Evolutionary conservation across 1,140 invertebrate species (phyloP).

Genomic region (Dendroctonus ponderosae): DNA sequence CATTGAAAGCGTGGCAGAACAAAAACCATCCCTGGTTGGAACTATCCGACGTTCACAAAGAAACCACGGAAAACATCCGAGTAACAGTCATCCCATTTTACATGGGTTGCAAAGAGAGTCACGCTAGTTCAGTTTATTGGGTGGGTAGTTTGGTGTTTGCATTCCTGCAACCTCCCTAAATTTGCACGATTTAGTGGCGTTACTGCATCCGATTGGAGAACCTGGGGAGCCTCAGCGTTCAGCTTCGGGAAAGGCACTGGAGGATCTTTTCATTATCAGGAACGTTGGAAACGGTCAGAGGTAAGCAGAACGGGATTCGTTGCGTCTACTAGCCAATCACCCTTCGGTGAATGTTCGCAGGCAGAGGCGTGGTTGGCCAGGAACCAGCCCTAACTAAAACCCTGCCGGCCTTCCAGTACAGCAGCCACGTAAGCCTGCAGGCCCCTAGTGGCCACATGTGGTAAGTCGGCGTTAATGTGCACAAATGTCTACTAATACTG

Average conservation of each 20-base stretch:
- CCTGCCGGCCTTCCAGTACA: conserved; percentile 95
- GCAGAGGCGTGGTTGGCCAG: conserved; percentile 91
- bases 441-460: conserved; percentile 99
- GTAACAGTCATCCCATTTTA: conserved; percentile 98
- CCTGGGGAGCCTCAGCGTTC: conserved; percentile 82
- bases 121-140: conserved; percentile 89
- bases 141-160: conserved; percentile 53
- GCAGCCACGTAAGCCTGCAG: conserved; percentile 93
- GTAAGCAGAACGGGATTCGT: conserved; percentile 6
- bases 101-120: conserved; percentile 89
- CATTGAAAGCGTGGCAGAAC: conserved; percentile 91
- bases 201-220: conserved; percentile 97
- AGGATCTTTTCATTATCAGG: conserved; percentile 93
- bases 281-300: conserved; percentile 91
- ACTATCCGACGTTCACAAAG: conserved; percentile 94
- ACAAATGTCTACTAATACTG: background rate
- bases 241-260: conserved; percentile 94
- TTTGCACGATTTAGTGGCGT: conserved; percentile 70
- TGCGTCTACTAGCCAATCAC: background rate
- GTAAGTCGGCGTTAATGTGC: conserved; percentile 53
- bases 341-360: conserved; percentile 11
- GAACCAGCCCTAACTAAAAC: conserved; percentile 86
- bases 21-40: conserved; percentile 97
- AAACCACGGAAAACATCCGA: conserved; percentile 93
- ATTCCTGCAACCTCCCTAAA: too few species aligned